Conservation (phyloP, 2,113 vertebrate genomes). For the Macquaria ambigua region DNA sequence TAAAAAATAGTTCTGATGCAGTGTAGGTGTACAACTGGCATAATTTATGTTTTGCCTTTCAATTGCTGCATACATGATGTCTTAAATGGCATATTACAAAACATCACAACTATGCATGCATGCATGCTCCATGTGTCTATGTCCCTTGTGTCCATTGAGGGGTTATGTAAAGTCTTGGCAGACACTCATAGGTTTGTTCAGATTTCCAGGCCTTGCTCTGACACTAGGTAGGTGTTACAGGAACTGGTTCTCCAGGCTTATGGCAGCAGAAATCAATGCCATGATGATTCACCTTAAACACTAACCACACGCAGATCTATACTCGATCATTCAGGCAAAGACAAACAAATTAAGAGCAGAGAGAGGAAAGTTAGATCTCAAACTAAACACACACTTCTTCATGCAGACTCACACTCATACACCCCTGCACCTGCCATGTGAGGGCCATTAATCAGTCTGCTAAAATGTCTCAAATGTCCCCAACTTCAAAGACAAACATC, state of each 20-base stretch:
- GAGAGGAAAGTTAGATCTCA: slow-evolving; percentile 24
- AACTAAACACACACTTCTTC: slow-evolving; percentile 23
- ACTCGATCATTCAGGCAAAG: slow-evolving; percentile 8
- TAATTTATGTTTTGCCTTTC: neutral
- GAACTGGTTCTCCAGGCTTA: neutral
- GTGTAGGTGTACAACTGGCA: neutral
- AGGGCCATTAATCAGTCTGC: slow-evolving; percentile 65
- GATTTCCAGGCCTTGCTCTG: slow-evolving; percentile 10
- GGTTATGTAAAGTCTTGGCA: slow-evolving; percentile 15
- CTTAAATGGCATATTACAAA: neutral
- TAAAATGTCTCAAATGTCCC: slow-evolving; percentile 47
- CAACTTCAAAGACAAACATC: slow-evolving; percentile 55
- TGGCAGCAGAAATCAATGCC: slow-evolving; percentile 30
- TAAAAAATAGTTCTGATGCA: neutral
- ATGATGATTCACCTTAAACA: slow-evolving; percentile 41
- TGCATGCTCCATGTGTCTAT: neutral
- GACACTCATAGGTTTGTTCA: neutral
- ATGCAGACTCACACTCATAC: slow-evolving; percentile 40
- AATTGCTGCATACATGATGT: neutral
- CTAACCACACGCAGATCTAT: slow-evolving; percentile 20
- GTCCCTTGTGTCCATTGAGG: neutral
- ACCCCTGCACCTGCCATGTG: slow-evolving; percentile 39
- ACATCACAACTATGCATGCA: neutral
- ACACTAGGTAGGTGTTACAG: slow-evolving; percentile 22
- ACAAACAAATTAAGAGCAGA: slow-evolving; percentile 13